phyloP scores from a whole-genome alignment of 2,888 invertebrate species.

The Tholera decimalis region DNA sequence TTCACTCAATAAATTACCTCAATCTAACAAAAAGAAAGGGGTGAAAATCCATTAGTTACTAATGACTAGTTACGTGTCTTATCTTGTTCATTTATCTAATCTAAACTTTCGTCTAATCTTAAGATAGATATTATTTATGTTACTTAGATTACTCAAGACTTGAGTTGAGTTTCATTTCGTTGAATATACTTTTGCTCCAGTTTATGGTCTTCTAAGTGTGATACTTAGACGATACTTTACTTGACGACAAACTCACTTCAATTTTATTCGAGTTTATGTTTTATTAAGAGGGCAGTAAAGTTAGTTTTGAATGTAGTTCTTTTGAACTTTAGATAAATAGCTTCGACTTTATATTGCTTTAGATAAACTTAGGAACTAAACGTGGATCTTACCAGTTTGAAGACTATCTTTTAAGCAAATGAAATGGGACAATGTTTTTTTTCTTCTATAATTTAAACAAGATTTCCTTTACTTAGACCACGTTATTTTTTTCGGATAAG shows the following conservation, averaged over 20 bases:
- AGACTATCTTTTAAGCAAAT: background rate
- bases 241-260: slow-evolving; percentile 26
- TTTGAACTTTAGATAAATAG: slow-evolving; percentile 11
- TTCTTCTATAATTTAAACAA: no score
- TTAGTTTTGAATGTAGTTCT: slow-evolving; percentile 22
- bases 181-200: slow-evolving; percentile 3
- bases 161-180: slow-evolving; percentile 16
- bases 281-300: slow-evolving; percentile 10
- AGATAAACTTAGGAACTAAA: background rate
- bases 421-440: no score
- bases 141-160: slow-evolving; percentile 9
- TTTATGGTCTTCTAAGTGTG: slow-evolving; percentile 31
- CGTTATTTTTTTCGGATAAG: no score
- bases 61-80: slow-evolving; percentile 44
- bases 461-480: no score
- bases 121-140: slow-evolving; percentile 51
- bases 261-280: slow-evolving; percentile 33
- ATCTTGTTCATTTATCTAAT: slow-evolving; percentile 59
- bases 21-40: slow-evolving; percentile 46
- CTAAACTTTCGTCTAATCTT: slow-evolving; percentile 42
- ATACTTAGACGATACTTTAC: slow-evolving; percentile 26
- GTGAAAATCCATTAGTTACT: slow-evolving; percentile 49
- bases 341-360: background rate
- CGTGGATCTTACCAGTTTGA: background rate
- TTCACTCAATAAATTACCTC: slow-evolving; percentile 51